Percentiles rank a stretch among this genome's conserved stretches.
Conservation (phyloP, 2,797 vertebrate species). For the Columba guinea region DNA sequence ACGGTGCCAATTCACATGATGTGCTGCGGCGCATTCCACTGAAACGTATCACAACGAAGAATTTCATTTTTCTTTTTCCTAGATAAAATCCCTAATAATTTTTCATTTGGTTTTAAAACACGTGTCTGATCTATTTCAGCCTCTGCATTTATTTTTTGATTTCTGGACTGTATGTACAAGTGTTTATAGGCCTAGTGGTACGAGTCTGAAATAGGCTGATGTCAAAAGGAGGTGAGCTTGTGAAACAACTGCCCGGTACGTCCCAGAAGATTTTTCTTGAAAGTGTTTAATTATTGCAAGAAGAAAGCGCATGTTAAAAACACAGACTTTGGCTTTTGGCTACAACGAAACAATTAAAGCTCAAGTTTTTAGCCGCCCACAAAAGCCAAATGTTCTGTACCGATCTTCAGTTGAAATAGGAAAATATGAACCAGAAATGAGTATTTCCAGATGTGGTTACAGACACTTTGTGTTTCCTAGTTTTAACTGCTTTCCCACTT, state of each 20-base stretch:
- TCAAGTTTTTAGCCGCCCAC: conserved; percentile 35
- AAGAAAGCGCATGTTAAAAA: not conserved
- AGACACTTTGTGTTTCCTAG: not conserved
- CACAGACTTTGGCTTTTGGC: conserved; percentile 7
- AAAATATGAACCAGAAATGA: conserved; percentile 63
- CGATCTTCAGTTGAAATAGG: conserved; percentile 28
- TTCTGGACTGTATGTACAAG: not conserved
- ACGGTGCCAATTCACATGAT: not conserved
- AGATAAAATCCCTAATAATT: not conserved
- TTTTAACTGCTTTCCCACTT: conserved; percentile 29
- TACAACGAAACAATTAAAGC: conserved; percentile 17
- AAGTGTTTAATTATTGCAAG: conserved; percentile 44
- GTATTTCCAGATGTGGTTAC: conserved; percentile 62
- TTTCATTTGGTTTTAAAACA: not conserved
- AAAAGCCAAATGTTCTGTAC: conserved; percentile 41
- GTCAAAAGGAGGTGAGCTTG: conserved; percentile 33
- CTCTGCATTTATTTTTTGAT: not conserved
- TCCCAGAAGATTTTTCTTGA: not conserved
- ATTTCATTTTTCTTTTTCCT: not conserved
- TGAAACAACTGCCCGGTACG: not conserved
- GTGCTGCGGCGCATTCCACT: not conserved
- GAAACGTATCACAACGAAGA: not conserved
- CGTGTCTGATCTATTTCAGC: not conserved
- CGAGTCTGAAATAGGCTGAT: not conserved
- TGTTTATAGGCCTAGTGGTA: not conserved